These are phyloP conservation scores for Parauchenoglanis punctatus DNA, from an alignment of 2,797 vertebrate species.

Conservation along the genomic window DNA sequence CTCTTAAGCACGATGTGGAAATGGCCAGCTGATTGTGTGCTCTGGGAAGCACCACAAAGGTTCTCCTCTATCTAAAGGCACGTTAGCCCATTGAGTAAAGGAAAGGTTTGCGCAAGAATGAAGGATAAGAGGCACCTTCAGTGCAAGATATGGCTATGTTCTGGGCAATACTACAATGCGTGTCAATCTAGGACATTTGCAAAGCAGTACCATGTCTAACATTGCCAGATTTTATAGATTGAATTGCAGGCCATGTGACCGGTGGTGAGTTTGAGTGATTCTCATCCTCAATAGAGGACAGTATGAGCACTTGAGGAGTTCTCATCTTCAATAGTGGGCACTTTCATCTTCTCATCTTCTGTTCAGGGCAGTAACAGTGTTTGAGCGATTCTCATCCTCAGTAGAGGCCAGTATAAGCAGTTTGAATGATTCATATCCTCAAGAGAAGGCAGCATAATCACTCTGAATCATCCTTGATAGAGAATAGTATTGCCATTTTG, in stretches of 20 bases:
- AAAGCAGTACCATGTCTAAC: not conserved
- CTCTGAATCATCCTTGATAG: not conserved
- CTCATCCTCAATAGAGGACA: not conserved
- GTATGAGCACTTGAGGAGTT: not conserved
- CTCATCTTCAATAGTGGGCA: not conserved
- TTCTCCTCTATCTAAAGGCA: not conserved
- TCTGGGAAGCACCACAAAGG: not conserved
- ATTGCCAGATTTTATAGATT: not conserved
- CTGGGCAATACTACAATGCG: not conserved
- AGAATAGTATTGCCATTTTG: no score
- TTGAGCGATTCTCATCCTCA: not conserved
- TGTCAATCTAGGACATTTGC: not conserved
- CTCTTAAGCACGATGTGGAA: not conserved
- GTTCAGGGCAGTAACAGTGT: not conserved
- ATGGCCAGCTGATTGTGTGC: not conserved
- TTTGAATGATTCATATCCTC: not conserved
- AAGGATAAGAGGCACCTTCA: not conserved
- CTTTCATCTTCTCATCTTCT: not conserved
- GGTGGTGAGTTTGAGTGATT: not conserved
- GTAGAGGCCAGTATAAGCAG: not conserved
- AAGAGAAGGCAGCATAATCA: not conserved
- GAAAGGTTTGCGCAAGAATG: not conserved
- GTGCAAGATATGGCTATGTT: not conserved
- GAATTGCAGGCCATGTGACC: not conserved
- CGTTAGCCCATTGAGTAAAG: not conserved